phyloP scores from a whole-genome alignment of 2,113 vertebrate species.

The human region GRCh38 chr13:112558001-112558500 shows the following conservation, averaged over 20 bases:
- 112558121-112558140: too few relatives aligned
- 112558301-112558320: slow-evolving; percentile 91
- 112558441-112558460: background rate
- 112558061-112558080: fast-evolving
- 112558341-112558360: slow-evolving; percentile 95
- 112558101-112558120: background rate
- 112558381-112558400: slow-evolving; percentile 93
- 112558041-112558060: background rate
- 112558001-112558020: fast-evolving
- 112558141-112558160: background rate
- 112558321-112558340: slow-evolving; percentile 94
- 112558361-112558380: slow-evolving; percentile 96
- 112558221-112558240: slow-evolving; percentile 90
- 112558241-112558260: slow-evolving; percentile 93
- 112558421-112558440: background rate
- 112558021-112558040: background rate
- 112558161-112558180: background rate
- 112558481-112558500: background rate
- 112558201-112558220: slow-evolving; percentile 90
- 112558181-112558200: slow-evolving; percentile 86
- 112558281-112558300: slow-evolving; percentile 84
- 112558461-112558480: background rate
- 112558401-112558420: slow-evolving; percentile 91
- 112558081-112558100: background rate
- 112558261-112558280: slow-evolving; percentile 95